Evolutionary conservation across 2,797 vertebrate genomes (phyloP), one percentile per base, ranked within the genome.

Genomic region (Falco rusticolus): DNA sequence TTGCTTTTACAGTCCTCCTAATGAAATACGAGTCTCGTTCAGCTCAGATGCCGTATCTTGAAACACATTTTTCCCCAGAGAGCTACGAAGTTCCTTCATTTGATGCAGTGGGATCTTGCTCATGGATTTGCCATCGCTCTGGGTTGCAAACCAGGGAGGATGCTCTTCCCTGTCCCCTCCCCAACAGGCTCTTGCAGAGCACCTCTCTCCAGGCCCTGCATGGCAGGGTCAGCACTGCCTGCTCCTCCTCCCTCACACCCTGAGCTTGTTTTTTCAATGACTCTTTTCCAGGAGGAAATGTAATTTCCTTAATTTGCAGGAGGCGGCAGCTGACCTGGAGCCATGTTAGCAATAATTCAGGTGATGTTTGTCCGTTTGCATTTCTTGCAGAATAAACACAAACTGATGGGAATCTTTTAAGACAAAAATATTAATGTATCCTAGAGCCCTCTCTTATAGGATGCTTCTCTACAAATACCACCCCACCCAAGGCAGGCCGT

Each of bases 181-280:
- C 69, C 70, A 45, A 0, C 1, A 0, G 4, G 51, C 43, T 54
- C 43, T 51, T 24, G 14, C 2, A 1, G 50, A 91, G 37, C 64
- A 25, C 14, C n/a, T 93, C 51, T 61, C 31, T 61, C 37, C 26
- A 13, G 59, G 64, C 41, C 45, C 31, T 17, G 9, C 17, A 5
- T 6, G 10, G 64, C 34, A 79, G 47, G 0, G 0, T 24, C 25
- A 16, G 65, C 0, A 0, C 47, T 87, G 63, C 66, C 45, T 16
- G 17, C 79, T 47, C 51, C 63, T 89, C 74, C 53, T 68, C 53
- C 80, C 68, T 72, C 41, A 68, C 61, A 41, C 37, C 53, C 41
- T 13, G 18, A 87, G 75, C 68, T 89, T 60, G 15, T 70, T 77
- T 85, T 68, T 34, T 45, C 29, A 41, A 15, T 51, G n/a, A 8